These are phyloP conservation scores for Hemibagrus wyckioides DNA, from an alignment of 2,113 vertebrate genomes.

Conservation along the genomic window DNA sequence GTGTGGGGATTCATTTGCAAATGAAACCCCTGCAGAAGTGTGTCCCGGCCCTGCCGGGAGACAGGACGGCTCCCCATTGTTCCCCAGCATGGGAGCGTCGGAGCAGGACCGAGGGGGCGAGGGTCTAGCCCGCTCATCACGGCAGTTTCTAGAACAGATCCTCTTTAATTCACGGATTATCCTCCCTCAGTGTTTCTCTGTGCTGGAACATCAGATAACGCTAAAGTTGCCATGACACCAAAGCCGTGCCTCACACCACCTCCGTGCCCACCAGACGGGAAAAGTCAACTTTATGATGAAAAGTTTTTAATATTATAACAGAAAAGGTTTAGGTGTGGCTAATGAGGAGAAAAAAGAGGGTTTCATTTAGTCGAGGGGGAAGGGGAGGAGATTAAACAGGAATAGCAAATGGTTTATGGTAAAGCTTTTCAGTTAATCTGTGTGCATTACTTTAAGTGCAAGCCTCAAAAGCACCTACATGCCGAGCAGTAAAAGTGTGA, in stretches of 20 bases:
- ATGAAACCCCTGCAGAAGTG: conserved; percentile 93
- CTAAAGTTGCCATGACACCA: conserved; percentile 97
- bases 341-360: conserved; percentile 24
- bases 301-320: conserved; percentile 73
- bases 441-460: conserved; percentile 30
- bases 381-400: conserved; percentile 25
- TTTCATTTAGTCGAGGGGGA: conserved; percentile 20
- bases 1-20: conserved; percentile 96
- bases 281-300: conserved; percentile 75
- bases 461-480: not conserved
- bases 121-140: conserved; percentile 92
- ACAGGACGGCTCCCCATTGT: conserved; percentile 99
- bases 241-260: conserved; percentile 76
- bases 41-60: conserved; percentile 94
- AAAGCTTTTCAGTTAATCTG: conserved; percentile 23
- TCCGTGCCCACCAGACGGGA: conserved; percentile 70
- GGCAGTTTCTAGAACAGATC: conserved; percentile 86
- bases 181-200: conserved; percentile 92
- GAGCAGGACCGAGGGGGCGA: conserved; percentile 79
- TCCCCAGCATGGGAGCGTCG: conserved; percentile 97
- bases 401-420: conserved; percentile 21
- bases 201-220: conserved; percentile 95
- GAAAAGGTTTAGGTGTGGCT: conserved; percentile 34
- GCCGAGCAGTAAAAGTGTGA: no score
- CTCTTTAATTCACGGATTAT: conserved; percentile 99